Evolutionary conservation across 2,113 vertebrate genomes (phyloP).

Genomic region (Falcunculus frontatus): DNA sequence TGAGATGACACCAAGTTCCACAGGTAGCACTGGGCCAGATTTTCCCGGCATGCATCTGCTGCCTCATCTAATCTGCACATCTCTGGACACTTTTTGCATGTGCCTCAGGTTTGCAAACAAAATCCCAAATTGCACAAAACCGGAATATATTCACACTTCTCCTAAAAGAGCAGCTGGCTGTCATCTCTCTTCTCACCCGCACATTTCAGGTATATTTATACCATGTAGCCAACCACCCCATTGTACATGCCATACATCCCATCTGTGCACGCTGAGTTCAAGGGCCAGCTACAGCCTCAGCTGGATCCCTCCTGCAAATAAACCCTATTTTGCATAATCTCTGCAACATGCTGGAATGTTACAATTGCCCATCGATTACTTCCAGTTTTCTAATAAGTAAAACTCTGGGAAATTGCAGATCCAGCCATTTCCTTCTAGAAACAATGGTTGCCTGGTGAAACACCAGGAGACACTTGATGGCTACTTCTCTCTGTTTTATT

Average conservation of each 20-base stretch:
- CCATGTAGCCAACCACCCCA: neutral
- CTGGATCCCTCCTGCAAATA: neutral
- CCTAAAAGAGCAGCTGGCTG: neutral
- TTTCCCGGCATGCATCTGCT: neutral
- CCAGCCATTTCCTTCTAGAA: neutral
- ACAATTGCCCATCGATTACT: neutral
- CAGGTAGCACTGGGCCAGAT: neutral
- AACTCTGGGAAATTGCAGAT: neutral
- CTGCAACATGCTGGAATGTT: neutral
- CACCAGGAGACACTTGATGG: neutral
- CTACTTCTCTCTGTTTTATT: neutral
- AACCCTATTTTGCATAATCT: neutral
- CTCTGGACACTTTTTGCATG: neutral
- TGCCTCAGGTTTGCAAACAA: neutral
- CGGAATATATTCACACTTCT: neutral
- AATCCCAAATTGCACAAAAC: neutral
- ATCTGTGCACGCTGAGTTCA: neutral
- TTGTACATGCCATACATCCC: neutral
- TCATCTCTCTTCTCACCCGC: neutral
- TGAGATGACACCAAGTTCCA: neutral
- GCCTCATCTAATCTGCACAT: neutral
- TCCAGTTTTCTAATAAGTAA: neutral
- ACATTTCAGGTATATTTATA: neutral
- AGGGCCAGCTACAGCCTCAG: neutral
- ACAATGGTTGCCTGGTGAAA: neutral